These are phyloP conservation scores for Guaruba guarouba DNA, from an alignment of 2,113 vertebrate genomes.

Conservation along the genomic window DNA sequence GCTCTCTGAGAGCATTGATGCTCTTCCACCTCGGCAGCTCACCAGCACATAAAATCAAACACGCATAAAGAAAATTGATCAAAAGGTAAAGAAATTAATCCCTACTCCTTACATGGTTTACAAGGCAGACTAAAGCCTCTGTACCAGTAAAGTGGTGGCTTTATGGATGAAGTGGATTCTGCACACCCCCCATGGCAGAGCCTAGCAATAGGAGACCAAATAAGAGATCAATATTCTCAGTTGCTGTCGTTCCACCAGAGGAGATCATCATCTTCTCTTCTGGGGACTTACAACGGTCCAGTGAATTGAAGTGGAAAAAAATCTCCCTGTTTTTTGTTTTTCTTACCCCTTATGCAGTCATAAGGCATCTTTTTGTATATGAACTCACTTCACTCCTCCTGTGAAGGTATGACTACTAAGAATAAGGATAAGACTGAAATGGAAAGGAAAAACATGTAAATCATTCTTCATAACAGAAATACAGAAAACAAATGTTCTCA, in stretches of 20 bases:
- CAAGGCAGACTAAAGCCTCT: background rate
- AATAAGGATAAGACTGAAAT: background rate
- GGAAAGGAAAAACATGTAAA: background rate
- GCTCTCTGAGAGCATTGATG: background rate
- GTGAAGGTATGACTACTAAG: background rate
- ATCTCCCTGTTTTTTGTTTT: background rate
- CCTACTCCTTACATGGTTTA: accelerated
- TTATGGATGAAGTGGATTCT: background rate
- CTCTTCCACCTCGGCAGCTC: background rate
- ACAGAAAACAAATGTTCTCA: background rate
- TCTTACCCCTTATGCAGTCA: background rate
- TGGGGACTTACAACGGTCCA: background rate
- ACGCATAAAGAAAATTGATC: background rate
- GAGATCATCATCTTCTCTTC: background rate
- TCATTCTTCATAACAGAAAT: background rate
- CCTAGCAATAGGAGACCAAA: background rate
- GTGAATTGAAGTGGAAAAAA: background rate
- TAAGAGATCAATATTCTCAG: accelerated
- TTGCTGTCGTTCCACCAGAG: background rate
- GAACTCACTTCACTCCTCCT: background rate
- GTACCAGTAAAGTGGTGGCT: background rate
- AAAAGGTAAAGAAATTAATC: background rate
- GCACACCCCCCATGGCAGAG: background rate
- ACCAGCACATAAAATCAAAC: accelerated
- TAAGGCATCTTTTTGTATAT: background rate